phyloP scores from a whole-genome alignment of 2,888 invertebrate genomes.

The Napeogenes inachia region DNA sequence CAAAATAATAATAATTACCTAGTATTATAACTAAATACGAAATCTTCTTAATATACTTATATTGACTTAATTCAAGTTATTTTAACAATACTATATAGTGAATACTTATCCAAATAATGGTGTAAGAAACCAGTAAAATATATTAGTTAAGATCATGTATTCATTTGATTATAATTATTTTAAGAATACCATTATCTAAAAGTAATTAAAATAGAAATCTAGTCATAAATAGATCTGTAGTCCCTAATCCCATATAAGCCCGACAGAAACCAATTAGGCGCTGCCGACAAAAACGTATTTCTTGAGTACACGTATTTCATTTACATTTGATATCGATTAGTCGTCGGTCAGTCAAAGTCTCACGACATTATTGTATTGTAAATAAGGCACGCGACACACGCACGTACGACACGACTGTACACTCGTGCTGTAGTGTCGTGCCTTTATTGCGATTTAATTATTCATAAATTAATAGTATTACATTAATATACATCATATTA shows the following conservation, averaged over 20 bases:
- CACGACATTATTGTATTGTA: slow-evolving; percentile 35
- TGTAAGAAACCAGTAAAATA: too few species aligned
- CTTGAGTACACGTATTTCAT: slow-evolving; percentile 26
- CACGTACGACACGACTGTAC: slow-evolving; percentile 49
- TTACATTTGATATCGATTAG: slow-evolving; percentile 37
- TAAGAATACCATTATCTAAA: too few species aligned
- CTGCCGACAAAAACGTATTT: slow-evolving; percentile 24
- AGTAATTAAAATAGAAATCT: too few species aligned
- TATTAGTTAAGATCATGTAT: too few species aligned
- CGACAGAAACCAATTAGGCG: slow-evolving; percentile 23
- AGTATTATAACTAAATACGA: too few species aligned
- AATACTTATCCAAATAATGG: too few species aligned
- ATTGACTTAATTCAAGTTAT: too few species aligned
- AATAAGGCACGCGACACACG: slow-evolving; percentile 57
- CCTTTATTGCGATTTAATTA: slow-evolving; percentile 19
- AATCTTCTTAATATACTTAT: too few species aligned
- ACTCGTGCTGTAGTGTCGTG: slow-evolving; percentile 59
- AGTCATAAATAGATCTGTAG: neutral
- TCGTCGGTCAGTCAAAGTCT: slow-evolving; percentile 27
- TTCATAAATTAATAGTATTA: slow-evolving; percentile 8
- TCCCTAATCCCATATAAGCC: slow-evolving; percentile 16
- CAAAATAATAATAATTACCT: neutral
- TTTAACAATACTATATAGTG: too few species aligned
- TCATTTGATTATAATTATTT: too few species aligned
- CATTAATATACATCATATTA: neutral